phyloP scores from a whole-genome alignment of 2,888 invertebrate genomes.

The Euspilapteryx auroguttella region DNA sequence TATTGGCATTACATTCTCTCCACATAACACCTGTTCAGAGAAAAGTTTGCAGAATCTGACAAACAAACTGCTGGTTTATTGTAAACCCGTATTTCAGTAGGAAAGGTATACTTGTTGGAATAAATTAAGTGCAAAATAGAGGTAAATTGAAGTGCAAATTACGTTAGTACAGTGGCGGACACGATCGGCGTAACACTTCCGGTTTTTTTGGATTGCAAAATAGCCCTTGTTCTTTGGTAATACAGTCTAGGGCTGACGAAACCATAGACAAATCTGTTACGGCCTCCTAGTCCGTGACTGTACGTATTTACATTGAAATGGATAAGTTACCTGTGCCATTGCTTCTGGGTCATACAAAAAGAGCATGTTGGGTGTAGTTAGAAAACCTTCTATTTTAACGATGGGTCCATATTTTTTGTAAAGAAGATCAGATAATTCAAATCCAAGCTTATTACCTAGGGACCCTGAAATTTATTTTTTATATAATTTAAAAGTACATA shows the following conservation, averaged over 20 bases:
- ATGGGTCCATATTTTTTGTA: constrained; percentile 12
- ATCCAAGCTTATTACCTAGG: neutral
- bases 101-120: no score
- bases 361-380: constrained; percentile 9
- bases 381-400: constrained; percentile 10
- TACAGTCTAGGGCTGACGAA: no score
- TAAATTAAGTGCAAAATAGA: no score
- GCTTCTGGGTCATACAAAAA: constrained; percentile 11
- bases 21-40: constrained; percentile 4
- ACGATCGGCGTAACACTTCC: no score
- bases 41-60: neutral
- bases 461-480: constrained; percentile 1
- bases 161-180: no score
- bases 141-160: no score
- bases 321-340: constrained; percentile 9
- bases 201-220: no score
- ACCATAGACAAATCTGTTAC: no score
- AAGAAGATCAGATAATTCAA: constrained; percentile 6
- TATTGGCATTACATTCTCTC: constrained; percentile 4
- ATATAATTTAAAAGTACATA: neutral
- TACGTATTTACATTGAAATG: neutral
- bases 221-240: no score
- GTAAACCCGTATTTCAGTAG: no score
- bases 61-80: no score
- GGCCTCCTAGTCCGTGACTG: no score